Evolutionary conservation across 1,140 invertebrate genomes (phyloP).

Genomic region (Trissolcus basalis): DNA sequence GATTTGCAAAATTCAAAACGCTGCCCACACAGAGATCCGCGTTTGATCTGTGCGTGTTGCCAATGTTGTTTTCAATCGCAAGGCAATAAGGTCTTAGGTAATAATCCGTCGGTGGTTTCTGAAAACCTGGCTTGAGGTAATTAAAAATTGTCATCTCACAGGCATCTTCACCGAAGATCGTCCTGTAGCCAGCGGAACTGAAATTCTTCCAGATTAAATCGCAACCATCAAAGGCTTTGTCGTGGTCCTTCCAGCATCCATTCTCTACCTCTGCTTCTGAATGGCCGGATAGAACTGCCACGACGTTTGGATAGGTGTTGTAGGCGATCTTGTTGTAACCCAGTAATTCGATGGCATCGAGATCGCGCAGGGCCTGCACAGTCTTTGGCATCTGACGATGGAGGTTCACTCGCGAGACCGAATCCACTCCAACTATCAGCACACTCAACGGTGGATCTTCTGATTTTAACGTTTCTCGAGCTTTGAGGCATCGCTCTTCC

Average conservation of each 20-base stretch:
- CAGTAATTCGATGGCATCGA: slow-evolving; percentile 82
- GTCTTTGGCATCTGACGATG: slow-evolving; percentile 88
- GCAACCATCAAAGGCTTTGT: slow-evolving; percentile 78
- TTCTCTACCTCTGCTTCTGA: slow-evolving; percentile 78
- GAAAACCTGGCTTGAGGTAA: slow-evolving; percentile 78
- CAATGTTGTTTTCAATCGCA: slow-evolving; percentile 72
- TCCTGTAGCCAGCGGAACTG: slow-evolving; percentile 75
- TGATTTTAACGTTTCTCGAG: slow-evolving; percentile 4
- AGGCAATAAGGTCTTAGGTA: slow-evolving; percentile 77
- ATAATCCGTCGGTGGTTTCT: slow-evolving; percentile 78
- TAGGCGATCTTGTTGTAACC: slow-evolving; percentile 90
- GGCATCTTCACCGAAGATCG: slow-evolving; percentile 78
- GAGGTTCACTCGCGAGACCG: slow-evolving; percentile 90
- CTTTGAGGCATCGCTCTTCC: slow-evolving; percentile 57
- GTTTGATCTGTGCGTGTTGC: slow-evolving; percentile 74
- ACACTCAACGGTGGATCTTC: slow-evolving; percentile 76
- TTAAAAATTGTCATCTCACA: slow-evolving; percentile 78
- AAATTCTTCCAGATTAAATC: slow-evolving; percentile 79
- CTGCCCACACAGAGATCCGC: slow-evolving; percentile 77
- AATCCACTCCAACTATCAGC: slow-evolving; percentile 90
- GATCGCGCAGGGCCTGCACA: slow-evolving; percentile 78
- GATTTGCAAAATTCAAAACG: slow-evolving; percentile 70
- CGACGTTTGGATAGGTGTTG: slow-evolving; percentile 89
- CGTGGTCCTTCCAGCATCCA: slow-evolving; percentile 77
- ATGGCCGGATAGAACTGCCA: slow-evolving; percentile 83